These are phyloP conservation scores for Platycercus adscitus DNA, from an alignment of 2,113 vertebrate species.

Conservation along the genomic window DNA sequence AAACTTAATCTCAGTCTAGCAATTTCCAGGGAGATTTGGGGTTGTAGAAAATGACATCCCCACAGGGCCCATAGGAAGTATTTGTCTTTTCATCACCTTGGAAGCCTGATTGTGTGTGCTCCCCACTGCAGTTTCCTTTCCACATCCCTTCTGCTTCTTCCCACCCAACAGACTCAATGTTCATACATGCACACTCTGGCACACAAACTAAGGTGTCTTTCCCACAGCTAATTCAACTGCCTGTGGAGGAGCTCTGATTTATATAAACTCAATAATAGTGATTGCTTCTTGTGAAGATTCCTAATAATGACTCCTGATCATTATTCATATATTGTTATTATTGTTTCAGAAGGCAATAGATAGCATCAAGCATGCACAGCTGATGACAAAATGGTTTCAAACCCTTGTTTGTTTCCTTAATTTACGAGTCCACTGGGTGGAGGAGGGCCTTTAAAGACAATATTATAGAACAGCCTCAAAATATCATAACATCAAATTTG, in stretches of 20 bases:
- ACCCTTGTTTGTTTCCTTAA: not conserved
- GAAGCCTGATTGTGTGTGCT: not conserved
- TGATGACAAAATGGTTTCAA: not conserved
- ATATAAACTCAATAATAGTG: not conserved
- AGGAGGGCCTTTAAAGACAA: not conserved
- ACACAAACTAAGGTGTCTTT: not conserved
- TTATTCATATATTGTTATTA: not conserved
- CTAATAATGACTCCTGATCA: not conserved
- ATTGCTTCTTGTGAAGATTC: not conserved
- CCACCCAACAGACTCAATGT: no score
- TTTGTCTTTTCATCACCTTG: not conserved
- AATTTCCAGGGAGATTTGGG: not conserved
- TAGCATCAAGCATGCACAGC: not conserved
- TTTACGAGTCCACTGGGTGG: not conserved
- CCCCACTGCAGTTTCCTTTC: not conserved
- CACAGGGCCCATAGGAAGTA: not conserved
- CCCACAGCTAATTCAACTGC: not conserved
- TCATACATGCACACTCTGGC: not conserved
- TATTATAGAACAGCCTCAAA: not conserved
- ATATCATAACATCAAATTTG: not conserved
- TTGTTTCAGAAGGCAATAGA: not conserved
- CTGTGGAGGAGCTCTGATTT: not conserved
- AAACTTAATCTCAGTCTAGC: not conserved
- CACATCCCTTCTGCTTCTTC: not conserved
- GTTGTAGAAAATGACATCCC: not conserved